Base-by-base conservation (phyloP, 1,140 invertebrate genomes). In the Delia radicum region DNA sequence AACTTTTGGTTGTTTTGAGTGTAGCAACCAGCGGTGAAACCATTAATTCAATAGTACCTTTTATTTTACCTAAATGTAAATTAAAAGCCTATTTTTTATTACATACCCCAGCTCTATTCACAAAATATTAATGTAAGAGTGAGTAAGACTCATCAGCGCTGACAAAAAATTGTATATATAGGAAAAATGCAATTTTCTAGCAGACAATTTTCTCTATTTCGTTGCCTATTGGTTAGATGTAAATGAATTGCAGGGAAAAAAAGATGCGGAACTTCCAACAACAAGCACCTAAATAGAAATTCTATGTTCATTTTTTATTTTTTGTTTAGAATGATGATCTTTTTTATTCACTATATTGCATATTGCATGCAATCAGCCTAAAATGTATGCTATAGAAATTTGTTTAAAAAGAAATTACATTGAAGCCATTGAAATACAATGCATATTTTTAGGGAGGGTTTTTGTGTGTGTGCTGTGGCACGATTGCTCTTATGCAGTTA, bases 311-410 rank as follows among this genome's bases (percentile, higher is more conserved):
- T 42, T 10, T 42, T 42, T 42, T 42, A 42, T 42, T 42, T 42
- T 3, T 55, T 21, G 18, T 55, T 55, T 55, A 55, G 18, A 55
- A 55, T 10, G 48, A 21, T 55, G 48, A 10, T 55, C n/a, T n/a
- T n/a, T n/a, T 18, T 55, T 55, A 21, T 21, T 55, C 8, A 8
- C n/a, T 24, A 55, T 69, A 69, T 69, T 69, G 31, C 65, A 69
- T 31, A 69, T 69, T 37, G 65, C 65, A 69, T 69, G 65, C 65
- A 69, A 69, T 69, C 65, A 69, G 65, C 65, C 65, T 69, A 69
- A 69, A 65, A 69, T 69, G 65, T 69, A 69, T 69, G 65, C 65
- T 69, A 69, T 69, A 69, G 65, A 69, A 69, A 69, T 69, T 69
- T 69, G 65, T 37, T 69, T 37, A 69, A 69, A 69, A 69, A 69